phyloP scores from a whole-genome alignment of 2,113 vertebrate species.

The Nicator chloris region DNA sequence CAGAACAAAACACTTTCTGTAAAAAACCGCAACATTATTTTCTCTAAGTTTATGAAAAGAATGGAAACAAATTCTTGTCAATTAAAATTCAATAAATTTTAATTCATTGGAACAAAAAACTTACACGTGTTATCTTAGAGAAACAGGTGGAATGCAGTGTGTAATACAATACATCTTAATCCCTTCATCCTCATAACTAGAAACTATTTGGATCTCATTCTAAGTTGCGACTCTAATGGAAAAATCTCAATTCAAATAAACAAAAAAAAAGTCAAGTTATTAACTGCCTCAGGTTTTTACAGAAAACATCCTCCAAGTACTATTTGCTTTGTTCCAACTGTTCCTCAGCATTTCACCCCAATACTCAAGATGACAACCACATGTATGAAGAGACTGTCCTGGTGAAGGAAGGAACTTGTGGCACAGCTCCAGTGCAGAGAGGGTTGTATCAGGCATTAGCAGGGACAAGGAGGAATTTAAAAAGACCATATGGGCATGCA shows the following conservation, averaged over 20 bases:
- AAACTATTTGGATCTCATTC: neutral
- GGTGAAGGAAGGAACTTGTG: neutral
- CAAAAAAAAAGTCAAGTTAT: neutral
- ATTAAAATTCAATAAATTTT: conserved; percentile 10
- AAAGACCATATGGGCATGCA: neutral
- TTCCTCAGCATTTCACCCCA: neutral
- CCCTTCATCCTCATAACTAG: neutral
- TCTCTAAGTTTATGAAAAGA: neutral
- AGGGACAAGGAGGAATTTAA: neutral
- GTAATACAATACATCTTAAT: neutral
- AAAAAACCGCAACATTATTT: neutral
- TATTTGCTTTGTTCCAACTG: neutral
- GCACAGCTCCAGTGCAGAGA: neutral
- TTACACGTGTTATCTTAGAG: neutral
- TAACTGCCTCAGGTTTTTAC: neutral
- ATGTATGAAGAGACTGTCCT: neutral
- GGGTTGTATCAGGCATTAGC: neutral
- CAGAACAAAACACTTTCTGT: neutral
- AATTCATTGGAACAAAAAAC: neutral
- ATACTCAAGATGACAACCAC: neutral
- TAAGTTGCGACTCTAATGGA: neutral
- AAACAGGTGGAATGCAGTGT: neutral
- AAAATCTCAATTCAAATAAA: neutral
- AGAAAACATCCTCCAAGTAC: neutral
- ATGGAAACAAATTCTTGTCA: conserved; percentile 2